Base-by-base conservation (phyloP, 2,113 vertebrate species). In the Cervus canadensis region DNA sequence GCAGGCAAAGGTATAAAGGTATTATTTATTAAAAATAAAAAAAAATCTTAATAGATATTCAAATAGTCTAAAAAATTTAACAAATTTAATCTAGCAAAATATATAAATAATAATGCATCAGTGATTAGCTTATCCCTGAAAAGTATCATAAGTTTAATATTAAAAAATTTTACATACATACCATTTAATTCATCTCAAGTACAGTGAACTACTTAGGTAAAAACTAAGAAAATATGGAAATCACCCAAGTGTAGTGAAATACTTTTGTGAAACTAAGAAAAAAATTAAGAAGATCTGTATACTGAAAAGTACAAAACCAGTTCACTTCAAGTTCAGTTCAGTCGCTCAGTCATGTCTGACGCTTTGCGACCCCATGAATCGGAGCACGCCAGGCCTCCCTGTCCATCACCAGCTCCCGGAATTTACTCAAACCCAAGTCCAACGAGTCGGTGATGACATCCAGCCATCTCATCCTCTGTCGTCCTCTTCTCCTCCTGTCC, bases 271-370 rank as follows among this genome's bases (percentile, higher is more conserved):
- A 36, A 36, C 9, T 19, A 71, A 71, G 19, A 36, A 71, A 36
- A 57, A 23, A 71, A 36, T 36, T 71, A 71, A 36, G n/a, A 36
- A 36, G 10, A 36, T 21, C 4, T 71, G 64, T 71, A 36, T 36
- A 36, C 0, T 21, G n/a, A 71, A 71, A 71, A 71, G 33, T 36
- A 71, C 10, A 71, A 36, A 71, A 71, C 13, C 48, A 50, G 48
- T 50, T 50, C 48, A 50, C 48, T 50, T 50, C 48, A 50, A 50
- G 48, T 50, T 50, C 48, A 50, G 48, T 13, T 50, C 2, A 50
- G 48, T 50, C 0, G 12, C 48, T 50, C 3, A 50, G 48, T 50
- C 48, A 1, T 50, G 12, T 50, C 48, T 2, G 2, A 12, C 11
- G 2, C 48, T 48, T 48, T 48, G 48, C 48, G 48, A 48, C 48